These are phyloP conservation scores for Amiota communis DNA, from an alignment of 2,888 invertebrate species.

Conservation along the genomic window DNA sequence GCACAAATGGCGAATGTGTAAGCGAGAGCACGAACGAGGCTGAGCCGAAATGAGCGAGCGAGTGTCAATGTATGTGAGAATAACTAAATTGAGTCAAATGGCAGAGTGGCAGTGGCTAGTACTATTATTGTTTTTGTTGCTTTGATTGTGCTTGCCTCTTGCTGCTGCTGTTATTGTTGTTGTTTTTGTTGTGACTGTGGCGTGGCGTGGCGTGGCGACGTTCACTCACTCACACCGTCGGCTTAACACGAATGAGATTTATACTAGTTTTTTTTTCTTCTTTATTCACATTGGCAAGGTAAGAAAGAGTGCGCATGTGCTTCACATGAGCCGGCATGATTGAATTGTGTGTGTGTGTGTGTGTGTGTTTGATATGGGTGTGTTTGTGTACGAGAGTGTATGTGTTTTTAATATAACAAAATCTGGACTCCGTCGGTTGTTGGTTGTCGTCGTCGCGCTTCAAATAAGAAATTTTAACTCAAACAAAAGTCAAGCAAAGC, in stretches of 20 bases:
- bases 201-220: neutral
- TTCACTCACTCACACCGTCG: neutral
- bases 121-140: neutral
- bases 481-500: constrained; percentile 20
- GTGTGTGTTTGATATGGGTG: constrained; percentile 32
- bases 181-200: neutral
- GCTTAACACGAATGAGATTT: constrained; percentile 2
- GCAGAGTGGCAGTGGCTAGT: neutral
- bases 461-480: constrained; percentile 61
- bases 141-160: neutral
- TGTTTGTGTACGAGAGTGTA: constrained; percentile 24
- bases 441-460: constrained; percentile 33
- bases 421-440: neutral
- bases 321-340: constrained; percentile 50
- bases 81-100: neutral
- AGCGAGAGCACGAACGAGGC: constrained; percentile 7
- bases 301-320: constrained; percentile 37
- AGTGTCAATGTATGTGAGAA: constrained; percentile 5
- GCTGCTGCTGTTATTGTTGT: neutral
- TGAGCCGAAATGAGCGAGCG: neutral
- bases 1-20: neutral
- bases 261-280: neutral
- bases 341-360: constrained; percentile 44
- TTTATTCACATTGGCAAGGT: constrained; percentile 23
- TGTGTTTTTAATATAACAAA: neutral